Percentiles rank a stretch among this genome's conserved stretches.
Evolutionary conservation across 2,888 invertebrate species (phyloP).

Genomic region (Ephialtes manifestator): DNA sequence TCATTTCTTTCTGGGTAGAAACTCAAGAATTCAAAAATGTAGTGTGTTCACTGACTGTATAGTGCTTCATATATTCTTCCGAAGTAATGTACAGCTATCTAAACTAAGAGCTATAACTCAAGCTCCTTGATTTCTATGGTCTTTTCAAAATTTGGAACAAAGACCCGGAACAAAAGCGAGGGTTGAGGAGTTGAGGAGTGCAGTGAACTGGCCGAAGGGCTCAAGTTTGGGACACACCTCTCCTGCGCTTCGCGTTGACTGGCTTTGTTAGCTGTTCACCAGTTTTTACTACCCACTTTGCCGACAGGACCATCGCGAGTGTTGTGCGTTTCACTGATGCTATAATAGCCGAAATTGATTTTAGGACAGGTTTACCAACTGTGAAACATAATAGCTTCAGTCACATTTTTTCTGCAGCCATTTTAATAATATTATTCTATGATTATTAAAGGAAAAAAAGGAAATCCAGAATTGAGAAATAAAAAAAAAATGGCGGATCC

Average conservation of each 20-base stretch:
- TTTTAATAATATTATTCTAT: too few species aligned
- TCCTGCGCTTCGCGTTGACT: neutral
- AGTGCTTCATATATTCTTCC: neutral
- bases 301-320: neutral
- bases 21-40: too few species aligned
- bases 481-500: too few species aligned
- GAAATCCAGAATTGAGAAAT: too few species aligned
- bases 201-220: conserved; percentile 51
- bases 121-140: conserved; percentile 58
- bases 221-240: conserved; percentile 59
- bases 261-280: conserved; percentile 48
- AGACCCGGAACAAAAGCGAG: conserved; percentile 51
- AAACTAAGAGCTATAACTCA: conserved; percentile 50
- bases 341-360: neutral
- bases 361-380: too few species aligned
- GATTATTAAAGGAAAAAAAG: too few species aligned
- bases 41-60: neutral
- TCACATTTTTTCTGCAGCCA: too few species aligned
- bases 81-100: conserved; percentile 5
- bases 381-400: too few species aligned
- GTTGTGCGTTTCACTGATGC: neutral
- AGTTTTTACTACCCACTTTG: conserved; percentile 1
- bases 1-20: too few species aligned
- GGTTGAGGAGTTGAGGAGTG: conserved; percentile 47
- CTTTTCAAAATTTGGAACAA: conserved; percentile 58